Evolutionary conservation across 2,113 vertebrate genomes (phyloP).

Genomic region (Scalopus aquaticus): DNA sequence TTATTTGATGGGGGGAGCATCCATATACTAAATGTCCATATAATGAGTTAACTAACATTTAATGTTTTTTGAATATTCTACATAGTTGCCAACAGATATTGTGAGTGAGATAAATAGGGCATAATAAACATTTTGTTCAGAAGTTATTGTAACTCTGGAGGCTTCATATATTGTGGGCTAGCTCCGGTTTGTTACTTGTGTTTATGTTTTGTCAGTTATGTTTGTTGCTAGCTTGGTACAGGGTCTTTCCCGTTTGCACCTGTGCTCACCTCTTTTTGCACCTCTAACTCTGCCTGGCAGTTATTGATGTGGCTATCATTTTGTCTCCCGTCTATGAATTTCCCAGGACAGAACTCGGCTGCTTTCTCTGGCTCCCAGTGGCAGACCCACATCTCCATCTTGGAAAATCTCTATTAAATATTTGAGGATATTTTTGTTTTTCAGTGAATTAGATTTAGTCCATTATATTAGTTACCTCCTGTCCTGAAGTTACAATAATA

Average conservation of each 20-base stretch:
- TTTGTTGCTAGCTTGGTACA: neutral
- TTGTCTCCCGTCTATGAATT: neutral
- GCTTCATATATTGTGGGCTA: neutral
- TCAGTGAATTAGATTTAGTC: neutral
- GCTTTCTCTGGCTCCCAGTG: neutral
- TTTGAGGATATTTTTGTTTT: neutral
- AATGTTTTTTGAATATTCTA: neutral
- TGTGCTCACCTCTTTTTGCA: neutral
- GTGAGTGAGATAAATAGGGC: neutral
- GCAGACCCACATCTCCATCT: neutral
- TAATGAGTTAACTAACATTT: neutral
- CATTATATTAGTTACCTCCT: neutral
- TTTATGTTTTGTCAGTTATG: neutral
- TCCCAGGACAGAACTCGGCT: neutral
- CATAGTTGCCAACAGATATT: neutral
- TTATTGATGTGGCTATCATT: neutral
- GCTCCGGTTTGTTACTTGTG: neutral
- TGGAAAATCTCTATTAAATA: neutral
- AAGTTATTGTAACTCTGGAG: slow-evolving; percentile 16
- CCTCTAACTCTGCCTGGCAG: neutral
- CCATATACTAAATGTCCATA: neutral
- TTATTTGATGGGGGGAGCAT: no score
- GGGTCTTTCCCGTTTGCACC: neutral
- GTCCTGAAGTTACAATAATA: neutral
- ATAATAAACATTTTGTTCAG: neutral